Evolutionary conservation across 2,888 invertebrate genomes (phyloP), one percentile per base, ranked within the genome.

Genomic region (Bimastos eiseni): DNA sequence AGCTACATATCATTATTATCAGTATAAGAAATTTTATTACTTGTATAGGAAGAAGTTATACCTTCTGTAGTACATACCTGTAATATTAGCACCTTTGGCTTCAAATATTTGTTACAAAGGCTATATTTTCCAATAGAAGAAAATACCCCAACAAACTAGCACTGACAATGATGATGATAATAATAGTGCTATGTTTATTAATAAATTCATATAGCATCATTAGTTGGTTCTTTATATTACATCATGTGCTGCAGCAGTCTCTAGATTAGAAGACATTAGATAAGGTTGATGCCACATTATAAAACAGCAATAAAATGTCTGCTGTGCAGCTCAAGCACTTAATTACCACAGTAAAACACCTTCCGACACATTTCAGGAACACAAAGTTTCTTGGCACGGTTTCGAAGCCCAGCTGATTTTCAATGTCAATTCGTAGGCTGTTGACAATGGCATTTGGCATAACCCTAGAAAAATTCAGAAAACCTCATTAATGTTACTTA

Each of bases 361-460:
- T 89, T 90, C 91, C 91, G 36, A 91, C 91, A 36, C 90, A 91
- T 89, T 90, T 91, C 21, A 91, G 83, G 90, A 90, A 91, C 36
- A 91, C 89, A 83, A 91, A 91, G 24, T 89, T 86, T 84, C 90
- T 91, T n/a, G 91, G 91, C 21, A 91, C 37, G 15, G n/a, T 44
- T 36, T 91, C 91, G 17, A n/a, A 83, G 33, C 41, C 91, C 30
- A 91, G 55, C 88, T 91, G 91, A 24, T 88, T 44, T 17, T n/a
- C 34, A n/a, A 91, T 86, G 36, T 91, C 91, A 33, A 34, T 84
- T 37, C 91, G 44, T 83, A 91, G 84, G 33, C 49, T 41, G 36
- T 36, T 44, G 17, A 91, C 49, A 33, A 84, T 86, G 38, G 70
- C 36, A 34, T 89, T 24, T 30, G 90, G 91, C 70, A 91, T 83